Evolutionary conservation across 2,888 invertebrate species (phyloP).

Genomic region (Myathropa florea): DNA sequence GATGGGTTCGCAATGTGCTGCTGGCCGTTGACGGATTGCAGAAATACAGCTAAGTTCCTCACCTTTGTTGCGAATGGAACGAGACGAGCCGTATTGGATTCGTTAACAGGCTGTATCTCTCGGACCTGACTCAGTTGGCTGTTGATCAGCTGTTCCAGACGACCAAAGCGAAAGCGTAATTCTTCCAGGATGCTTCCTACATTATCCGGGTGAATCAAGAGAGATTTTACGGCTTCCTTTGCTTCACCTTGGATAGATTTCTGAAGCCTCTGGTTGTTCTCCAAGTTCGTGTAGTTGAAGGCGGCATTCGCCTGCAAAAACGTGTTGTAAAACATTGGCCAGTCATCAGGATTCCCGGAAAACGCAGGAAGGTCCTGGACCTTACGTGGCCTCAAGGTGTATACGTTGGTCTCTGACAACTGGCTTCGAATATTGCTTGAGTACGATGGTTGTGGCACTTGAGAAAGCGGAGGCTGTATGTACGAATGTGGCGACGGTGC

Average conservation of each 20-base stretch:
- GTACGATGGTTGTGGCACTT: not conserved
- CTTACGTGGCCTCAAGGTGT: constrained; percentile 15
- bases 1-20: too few species aligned
- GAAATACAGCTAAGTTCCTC: constrained; percentile 29
- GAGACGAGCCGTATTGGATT: constrained; percentile 37
- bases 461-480: not conserved
- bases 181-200: constrained; percentile 45
- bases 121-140: constrained; percentile 53
- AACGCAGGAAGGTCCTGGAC: constrained; percentile 51
- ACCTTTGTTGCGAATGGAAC: constrained; percentile 53
- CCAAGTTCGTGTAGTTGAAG: constrained; percentile 36
- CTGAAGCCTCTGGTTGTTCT: constrained; percentile 49
- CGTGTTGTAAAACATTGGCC: constrained; percentile 57
- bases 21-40: too few species aligned
- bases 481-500: too few species aligned
- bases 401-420: not conserved
- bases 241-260: constrained; percentile 51
- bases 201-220: constrained; percentile 62
- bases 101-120: constrained; percentile 42
- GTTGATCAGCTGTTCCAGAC: constrained; percentile 54
- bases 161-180: constrained; percentile 52
- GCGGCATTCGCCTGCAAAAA: constrained; percentile 33
- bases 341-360: constrained; percentile 59
- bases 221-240: constrained; percentile 45
- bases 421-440: not conserved